Evolutionary conservation across 2,113 vertebrate species (phyloP), one percentile per base, ranked within the genome.

Genomic region (Pyxicephalus adspersus): DNA sequence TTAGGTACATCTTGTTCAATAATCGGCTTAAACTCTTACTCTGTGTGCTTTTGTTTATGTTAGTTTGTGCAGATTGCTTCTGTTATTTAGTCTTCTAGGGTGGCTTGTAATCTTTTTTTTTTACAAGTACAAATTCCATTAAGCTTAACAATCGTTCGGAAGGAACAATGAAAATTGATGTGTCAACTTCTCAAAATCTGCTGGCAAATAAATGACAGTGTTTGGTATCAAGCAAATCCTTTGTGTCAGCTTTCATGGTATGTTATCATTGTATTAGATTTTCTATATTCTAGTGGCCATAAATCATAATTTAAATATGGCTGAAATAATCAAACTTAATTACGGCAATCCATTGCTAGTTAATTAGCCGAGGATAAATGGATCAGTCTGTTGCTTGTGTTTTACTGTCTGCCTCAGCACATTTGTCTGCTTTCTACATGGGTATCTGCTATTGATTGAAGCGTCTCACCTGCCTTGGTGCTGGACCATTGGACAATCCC

Each of bases 261-360:
- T 64, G 28, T 75, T 75, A 58, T 75, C 80, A 75, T 65, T 74
- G 80, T 55, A 75, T 75, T 75, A 75, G 31, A 75, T 66, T 51
- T 74, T 29, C 60, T 54, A 38, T 66, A 65, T 66, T 82, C 60
- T 50, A 66, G 70, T 22, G 50, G 72, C 57, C 63, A 71, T 75
- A 82, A 74, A 82, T 82, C 70, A 82, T 65, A 82, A 75, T 75
- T 82, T 64, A 52, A 74, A 74, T 51, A 72, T 74, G 61, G 79
- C 45, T 64, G 29, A 81, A 73, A 80, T 70, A 75, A 82, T 82
- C 61, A 82, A 74, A 82, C 68, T 75, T 73, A 75, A 66, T 82
- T 82, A 74, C 63, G 45, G 80, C 29, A 57, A 82, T 75, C 70
- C 63, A 82, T 66, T 75, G 51, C 80, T 71, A 64, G 61, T 75